These are phyloP conservation scores for Lycia hirtaria DNA, from an alignment of 2,888 invertebrate genomes.

Conservation along the genomic window DNA sequence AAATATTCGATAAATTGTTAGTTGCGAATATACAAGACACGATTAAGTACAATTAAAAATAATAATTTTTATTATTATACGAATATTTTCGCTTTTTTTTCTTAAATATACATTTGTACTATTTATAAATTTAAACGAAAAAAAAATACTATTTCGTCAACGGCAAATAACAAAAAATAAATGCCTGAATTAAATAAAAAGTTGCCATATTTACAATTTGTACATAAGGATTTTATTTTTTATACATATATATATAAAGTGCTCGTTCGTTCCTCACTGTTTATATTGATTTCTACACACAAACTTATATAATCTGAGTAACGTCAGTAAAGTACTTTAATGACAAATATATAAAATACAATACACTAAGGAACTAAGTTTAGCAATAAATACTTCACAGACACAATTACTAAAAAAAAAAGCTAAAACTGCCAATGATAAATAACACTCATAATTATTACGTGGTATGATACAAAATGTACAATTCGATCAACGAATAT, in stretches of 20 bases:
- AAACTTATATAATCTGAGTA: not conserved
- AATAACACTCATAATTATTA: conserved; percentile 34
- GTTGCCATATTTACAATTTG: conserved; percentile 70
- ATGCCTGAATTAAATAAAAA: conserved; percentile 50
- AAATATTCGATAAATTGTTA: conserved; percentile 64
- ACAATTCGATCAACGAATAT: conserved; percentile 63
- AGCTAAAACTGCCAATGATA: conserved; percentile 19
- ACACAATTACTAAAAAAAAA: conserved; percentile 24
- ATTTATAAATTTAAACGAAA: conserved; percentile 73
- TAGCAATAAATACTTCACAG: conserved; percentile 24
- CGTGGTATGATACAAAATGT: conserved; percentile 66
- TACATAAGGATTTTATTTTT: conserved; percentile 43
- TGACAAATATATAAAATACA: not conserved
- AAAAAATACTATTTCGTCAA: conserved; percentile 51
- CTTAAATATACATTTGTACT: conserved; percentile 82
- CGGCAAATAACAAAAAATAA: conserved; percentile 55
- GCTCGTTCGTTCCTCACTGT: conserved; percentile 2
- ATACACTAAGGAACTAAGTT: conserved; percentile 8
- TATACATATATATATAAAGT: conserved; percentile 5
- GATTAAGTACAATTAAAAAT: conserved; percentile 51
- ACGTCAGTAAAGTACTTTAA: not conserved
- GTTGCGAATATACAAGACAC: conserved; percentile 48
- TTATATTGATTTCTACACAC: conserved; percentile 10
- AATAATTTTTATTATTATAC: conserved; percentile 44
- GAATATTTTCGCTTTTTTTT: conserved; percentile 44